A percentile compares a stretch with the other conserved stretches of the same genome.
These are phyloP conservation scores for Pseudomugil tenellus DNA, from an alignment of 2,797 vertebrate genomes.

Conservation along the genomic window DNA sequence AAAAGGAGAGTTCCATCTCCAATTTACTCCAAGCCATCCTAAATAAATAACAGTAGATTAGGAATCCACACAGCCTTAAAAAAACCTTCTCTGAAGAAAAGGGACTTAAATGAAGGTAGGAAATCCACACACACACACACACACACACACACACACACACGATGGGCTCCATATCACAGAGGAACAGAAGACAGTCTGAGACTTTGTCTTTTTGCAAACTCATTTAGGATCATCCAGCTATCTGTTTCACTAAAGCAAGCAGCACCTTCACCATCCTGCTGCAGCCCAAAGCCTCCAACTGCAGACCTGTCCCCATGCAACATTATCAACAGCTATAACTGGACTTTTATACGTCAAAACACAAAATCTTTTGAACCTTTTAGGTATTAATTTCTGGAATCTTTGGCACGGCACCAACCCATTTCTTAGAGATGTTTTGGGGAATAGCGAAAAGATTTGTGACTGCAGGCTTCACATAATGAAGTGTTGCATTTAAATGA, in stretches of 20 bases:
- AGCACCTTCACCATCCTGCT: conserved; percentile 2
- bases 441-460: conserved; percentile 55
- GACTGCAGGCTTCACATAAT: conserved; percentile 58
- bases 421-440: conserved; percentile 54
- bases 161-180: conserved; percentile 50
- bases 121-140: conserved; percentile 39
- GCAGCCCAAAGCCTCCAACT: conserved; percentile 1
- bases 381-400: conserved; percentile 54
- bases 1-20: conserved; percentile 45
- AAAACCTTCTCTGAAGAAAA: conserved; percentile 40
- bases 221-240: conserved; percentile 17
- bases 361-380: conserved; percentile 46
- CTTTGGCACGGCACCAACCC: conserved; percentile 52
- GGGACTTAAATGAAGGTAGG: conserved; percentile 47
- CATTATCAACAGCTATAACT: background rate
- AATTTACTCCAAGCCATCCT: conserved; percentile 35
- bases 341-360: conserved; percentile 34
- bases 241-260: conserved; percentile 3
- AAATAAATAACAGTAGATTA: conserved; percentile 61
- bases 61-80: conserved; percentile 39
- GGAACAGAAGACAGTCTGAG: conserved; percentile 52
- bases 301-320: conserved; percentile 12
- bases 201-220: conserved; percentile 40
- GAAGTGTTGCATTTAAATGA: conserved; percentile 65
- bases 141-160: conserved; percentile 45